A percentile compares a stretch with the other conserved stretches of the same genome.
Conservation (phyloP, 2,113 vertebrate species). For the Shinisaurus crocodilurus region DNA sequence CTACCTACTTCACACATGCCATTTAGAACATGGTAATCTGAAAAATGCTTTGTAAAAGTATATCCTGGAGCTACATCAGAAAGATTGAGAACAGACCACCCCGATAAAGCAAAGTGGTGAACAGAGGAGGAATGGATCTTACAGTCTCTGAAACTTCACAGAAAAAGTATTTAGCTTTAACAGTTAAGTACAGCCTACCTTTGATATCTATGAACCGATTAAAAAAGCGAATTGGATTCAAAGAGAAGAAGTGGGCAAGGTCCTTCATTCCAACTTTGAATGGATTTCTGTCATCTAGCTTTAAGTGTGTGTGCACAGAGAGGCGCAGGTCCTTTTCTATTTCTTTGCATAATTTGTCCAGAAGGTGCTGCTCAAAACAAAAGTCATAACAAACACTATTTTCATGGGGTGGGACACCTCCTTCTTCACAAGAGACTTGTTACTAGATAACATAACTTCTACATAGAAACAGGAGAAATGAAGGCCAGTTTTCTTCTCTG, state of each 20-base stretch:
- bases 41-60: not conserved
- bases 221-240: conserved; percentile 97
- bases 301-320: conserved; percentile 96
- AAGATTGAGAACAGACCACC: not conserved
- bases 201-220: conserved; percentile 98
- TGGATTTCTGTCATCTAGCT: conserved; percentile 96
- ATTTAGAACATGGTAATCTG: not conserved
- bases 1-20: not conserved
- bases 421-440: not conserved
- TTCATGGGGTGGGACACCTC: not conserved
- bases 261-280: conserved; percentile 98
- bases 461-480: not conserved
- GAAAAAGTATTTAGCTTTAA: not conserved
- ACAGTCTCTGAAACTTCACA: not conserved
- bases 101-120: not conserved
- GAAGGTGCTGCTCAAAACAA: conserved; percentile 82
- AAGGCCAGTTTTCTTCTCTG: not conserved
- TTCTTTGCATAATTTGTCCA: conserved; percentile 97
- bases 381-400: not conserved
- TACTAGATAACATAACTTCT: not conserved
- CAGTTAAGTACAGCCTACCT: conserved; percentile 76
- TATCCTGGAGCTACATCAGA: not conserved
- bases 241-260: conserved; percentile 94
- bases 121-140: not conserved
- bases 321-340: conserved; percentile 98